Evolutionary conservation across 1,140 invertebrate genomes (phyloP).

Genomic region (Teleopsis dalmanni): DNA sequence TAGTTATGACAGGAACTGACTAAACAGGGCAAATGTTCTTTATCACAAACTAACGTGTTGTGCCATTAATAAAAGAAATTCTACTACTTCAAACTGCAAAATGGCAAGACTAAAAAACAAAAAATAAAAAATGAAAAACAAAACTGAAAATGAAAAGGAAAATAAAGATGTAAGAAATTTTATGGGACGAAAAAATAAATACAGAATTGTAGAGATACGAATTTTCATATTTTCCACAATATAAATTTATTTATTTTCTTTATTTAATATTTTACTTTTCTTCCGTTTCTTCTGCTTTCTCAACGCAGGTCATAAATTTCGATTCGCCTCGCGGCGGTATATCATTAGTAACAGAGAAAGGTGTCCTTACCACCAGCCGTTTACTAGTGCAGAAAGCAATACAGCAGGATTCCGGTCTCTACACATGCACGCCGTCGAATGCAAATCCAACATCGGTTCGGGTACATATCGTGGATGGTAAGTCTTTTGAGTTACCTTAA

Average conservation of each 20-base stretch:
- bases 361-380: slow-evolving; percentile 67
- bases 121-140: not conserved
- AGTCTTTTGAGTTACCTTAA: too few species aligned
- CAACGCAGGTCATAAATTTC: slow-evolving; percentile 63
- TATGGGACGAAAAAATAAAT: not conserved
- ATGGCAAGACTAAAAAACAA: not conserved
- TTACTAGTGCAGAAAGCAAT: slow-evolving; percentile 71
- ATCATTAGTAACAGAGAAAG: slow-evolving; percentile 72
- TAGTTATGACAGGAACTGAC: too few species aligned
- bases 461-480: slow-evolving; percentile 78
- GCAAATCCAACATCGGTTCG: slow-evolving; percentile 64
- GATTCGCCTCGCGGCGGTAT: slow-evolving; percentile 70
- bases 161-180: not conserved
- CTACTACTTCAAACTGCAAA: too few species aligned
- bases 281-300: not conserved
- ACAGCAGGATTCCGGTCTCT: slow-evolving; percentile 63
- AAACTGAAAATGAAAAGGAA: not conserved
- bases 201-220: not conserved
- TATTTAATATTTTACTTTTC: not conserved
- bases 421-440: slow-evolving; percentile 72
- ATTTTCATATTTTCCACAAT: not conserved
- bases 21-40: too few species aligned
- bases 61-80: too few species aligned
- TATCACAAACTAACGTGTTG: too few species aligned
- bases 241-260: not conserved